Base-by-base conservation (phyloP, 2,888 invertebrate genomes). In the Portevinia maculata region DNA sequence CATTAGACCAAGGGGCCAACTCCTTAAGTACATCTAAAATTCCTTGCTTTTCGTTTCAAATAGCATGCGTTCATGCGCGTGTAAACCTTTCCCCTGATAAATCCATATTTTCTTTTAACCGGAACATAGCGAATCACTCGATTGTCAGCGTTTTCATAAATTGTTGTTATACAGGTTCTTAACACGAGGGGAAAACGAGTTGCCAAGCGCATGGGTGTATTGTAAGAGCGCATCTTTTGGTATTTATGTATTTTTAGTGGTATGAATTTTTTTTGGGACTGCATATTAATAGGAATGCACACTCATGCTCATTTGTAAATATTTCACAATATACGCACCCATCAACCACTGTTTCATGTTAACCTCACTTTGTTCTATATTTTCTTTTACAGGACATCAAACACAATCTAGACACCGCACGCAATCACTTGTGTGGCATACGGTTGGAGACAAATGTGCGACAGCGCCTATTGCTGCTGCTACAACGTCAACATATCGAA, bases 401-500 rank as follows among this genome's bases (percentile, higher is more conserved):
- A 86, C 89, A 89, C 78, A 90, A 91, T 86, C 84, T 90, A 70
- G 91, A 91, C 83, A 87, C 89, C 1, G 86, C 90, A 74, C 88
- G 90, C 11, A 90, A 88, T 76, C 89, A 89, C 60, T 85, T 91
- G 81, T 88, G 89, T 74, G 88, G 89, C 57, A 87, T 89, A 34
- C 88, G 89, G 4, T 86, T 91, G 74, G 90, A 90, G 46, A 88
- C 90, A 13, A 90, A 89, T 71, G 89, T 89, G 57, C 89, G 90
- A 44, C 91, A 91, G 79, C 88, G 90, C 44, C 85, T 91, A 19
- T 75, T 90, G 37, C 86, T 90, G 8, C 78, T 91, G 17, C 86
- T 91, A 13, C 91, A 91, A 84, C 89, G 91, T 19, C 91, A 91
- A 71, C 88, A 90, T 32, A 89, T 91, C 28, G 91, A 91, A 86